Conservation (phyloP, 2,888 invertebrate genomes). For the Melanophora roralis region DNA sequence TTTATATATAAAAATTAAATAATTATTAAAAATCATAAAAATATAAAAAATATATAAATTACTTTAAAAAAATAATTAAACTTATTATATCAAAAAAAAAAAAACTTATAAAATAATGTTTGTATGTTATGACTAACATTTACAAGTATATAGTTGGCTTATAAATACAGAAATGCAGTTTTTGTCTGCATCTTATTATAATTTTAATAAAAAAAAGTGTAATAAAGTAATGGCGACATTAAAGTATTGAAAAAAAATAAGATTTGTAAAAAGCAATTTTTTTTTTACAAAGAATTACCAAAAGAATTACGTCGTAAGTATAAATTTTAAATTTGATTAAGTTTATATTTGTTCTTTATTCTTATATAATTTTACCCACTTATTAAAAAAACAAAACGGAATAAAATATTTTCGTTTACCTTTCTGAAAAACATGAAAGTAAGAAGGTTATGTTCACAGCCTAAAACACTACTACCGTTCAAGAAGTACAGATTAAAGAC, state of each 20-base stretch:
- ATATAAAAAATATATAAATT: slow-evolving; percentile 50
- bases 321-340: no score
- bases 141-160: slow-evolving; percentile 55
- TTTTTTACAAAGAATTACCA: no score
- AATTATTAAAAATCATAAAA: slow-evolving; percentile 28
- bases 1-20: slow-evolving; percentile 13
- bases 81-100: slow-evolving; percentile 11
- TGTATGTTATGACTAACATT: slow-evolving; percentile 32
- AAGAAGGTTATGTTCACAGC: no score
- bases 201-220: slow-evolving; percentile 39
- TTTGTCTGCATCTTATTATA: slow-evolving; percentile 63
- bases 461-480: no score
- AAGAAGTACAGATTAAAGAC: no score
- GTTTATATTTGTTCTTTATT: no score
- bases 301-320: no score
- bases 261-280: slow-evolving; percentile 35
- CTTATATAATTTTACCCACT: no score
- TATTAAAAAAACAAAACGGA: no score
- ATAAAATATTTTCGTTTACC: no score
- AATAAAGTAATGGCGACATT: slow-evolving; percentile 1
- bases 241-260: slow-evolving; percentile 46
- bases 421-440: no score
- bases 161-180: slow-evolving; percentile 43
- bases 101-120: slow-evolving; percentile 44
- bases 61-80: slow-evolving; percentile 35